Evolutionary conservation across 1,140 invertebrate genomes (phyloP), one percentile per base, ranked within the genome.

Genomic region (Tetramorium simillimum): DNA sequence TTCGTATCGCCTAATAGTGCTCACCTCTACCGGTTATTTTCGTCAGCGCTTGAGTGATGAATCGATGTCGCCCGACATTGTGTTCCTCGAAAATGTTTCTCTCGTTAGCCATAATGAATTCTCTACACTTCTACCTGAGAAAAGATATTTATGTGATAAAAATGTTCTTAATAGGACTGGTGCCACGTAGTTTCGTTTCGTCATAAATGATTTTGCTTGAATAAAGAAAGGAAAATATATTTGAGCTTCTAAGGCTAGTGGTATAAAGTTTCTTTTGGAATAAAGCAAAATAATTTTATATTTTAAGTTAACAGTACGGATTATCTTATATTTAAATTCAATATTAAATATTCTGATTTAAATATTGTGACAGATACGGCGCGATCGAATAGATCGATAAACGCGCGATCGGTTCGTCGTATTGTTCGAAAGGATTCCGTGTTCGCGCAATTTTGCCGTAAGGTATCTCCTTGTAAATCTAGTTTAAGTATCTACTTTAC

Each of bases 1-100:
- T 94, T 93, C 91, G 92, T 93, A 93, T 92, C 87, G 89, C 89
- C 89, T 92, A 93, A 92, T 89, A 88, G 73, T 85, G 63, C 72
- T 86, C 88, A 89, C 88, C 89, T 58, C 53, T 78, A 67, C 77
- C 67, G 78, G 82, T 89, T 91, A 93, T 92, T 92, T 93, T 82
- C 85, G 91, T 70, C 76, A 73, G 60, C 62, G 73, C 10, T 70
- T 24, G 58, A 87, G 51, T 90, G 85, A 90, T 89, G 88, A 84
- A 89, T 87, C 77, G 89, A 87, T 89, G 88, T 85, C 85, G 18
- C 10, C 78, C 62, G 72, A 89, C 76, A 89, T 87, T 78, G 88
- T 78, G 53, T 49, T 51, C 43, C 28, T 43, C 12, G 60, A 14
- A 14, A 77, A 86, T 58, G 62, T 85, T 60, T 28, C 53, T 72